A percentile compares a stretch with the other conserved stretches of the same genome.
These are phyloP conservation scores for Ptychoptera contaminata DNA, from an alignment of 2,888 invertebrate species.

Conservation along the genomic window DNA sequence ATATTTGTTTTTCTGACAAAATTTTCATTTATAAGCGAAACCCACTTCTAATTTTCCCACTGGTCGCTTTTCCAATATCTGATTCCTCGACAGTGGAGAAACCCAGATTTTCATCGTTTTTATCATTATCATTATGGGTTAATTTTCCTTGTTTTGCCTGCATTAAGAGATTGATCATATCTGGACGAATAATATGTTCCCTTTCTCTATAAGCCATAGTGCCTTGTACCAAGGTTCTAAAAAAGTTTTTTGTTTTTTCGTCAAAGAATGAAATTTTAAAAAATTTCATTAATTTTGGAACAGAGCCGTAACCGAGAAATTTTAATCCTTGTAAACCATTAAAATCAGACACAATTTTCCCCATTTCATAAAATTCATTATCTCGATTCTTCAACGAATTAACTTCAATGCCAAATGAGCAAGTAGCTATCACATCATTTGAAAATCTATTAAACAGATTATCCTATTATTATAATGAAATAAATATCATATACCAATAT, in stretches of 20 bases:
- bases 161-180: constrained; percentile 33
- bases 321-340: constrained; percentile 7
- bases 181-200: constrained; percentile 1
- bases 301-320: not conserved
- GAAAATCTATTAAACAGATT: too few relatives aligned
- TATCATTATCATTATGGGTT: not conserved
- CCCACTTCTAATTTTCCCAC: not conserved
- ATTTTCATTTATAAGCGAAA: too few relatives aligned
- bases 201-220: not conserved
- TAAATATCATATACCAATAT: too few relatives aligned
- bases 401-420: constrained; percentile 20
- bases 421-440: constrained; percentile 20
- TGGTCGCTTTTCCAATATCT: constrained; percentile 6
- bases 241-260: not conserved
- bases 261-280: not conserved
- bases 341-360: constrained; percentile 32
- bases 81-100: constrained; percentile 17
- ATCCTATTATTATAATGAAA: too few relatives aligned
- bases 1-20: too few relatives aligned
- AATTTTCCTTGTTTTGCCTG: constrained; percentile 30
- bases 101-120: constrained; percentile 10
- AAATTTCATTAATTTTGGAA: constrained; percentile 1
- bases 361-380: constrained; percentile 27
- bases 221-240: not conserved
- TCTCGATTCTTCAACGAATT: constrained; percentile 18